phyloP scores from a whole-genome alignment of 2,888 invertebrate species.

The Drosophila acutilabella region DNA sequence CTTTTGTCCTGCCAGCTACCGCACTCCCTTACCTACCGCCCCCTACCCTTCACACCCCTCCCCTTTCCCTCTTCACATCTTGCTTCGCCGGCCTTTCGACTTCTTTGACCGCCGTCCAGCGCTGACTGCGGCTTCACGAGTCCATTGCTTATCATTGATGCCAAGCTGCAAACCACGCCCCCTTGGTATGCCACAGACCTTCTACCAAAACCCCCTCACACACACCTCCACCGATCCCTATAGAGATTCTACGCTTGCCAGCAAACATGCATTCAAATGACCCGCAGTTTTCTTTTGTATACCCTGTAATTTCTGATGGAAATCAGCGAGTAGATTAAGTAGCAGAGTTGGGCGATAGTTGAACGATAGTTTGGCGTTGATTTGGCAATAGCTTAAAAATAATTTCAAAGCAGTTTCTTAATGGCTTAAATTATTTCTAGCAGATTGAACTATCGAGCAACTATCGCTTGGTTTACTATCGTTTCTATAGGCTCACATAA shows the following conservation, averaged over 20 bases:
- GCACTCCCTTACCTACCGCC: background rate
- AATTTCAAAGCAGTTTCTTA: no score
- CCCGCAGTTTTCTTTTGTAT: constrained; percentile 41
- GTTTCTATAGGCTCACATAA: no score
- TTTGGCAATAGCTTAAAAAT: no score
- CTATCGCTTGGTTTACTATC: no score
- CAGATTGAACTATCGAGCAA: no score
- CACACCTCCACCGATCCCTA: background rate
- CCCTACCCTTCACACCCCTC: background rate
- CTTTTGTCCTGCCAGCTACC: background rate
- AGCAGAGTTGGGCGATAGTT: background rate
- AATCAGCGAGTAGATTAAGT: background rate
- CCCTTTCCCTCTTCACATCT: background rate
- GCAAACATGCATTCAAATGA: constrained; percentile 67
- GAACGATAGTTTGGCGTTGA: background rate
- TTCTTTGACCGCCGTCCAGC: constrained; percentile 54
- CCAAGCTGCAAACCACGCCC: constrained; percentile 19
- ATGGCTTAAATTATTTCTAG: no score
- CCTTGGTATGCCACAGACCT: background rate
- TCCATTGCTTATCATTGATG: constrained; percentile 61
- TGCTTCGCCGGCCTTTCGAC: constrained; percentile 38
- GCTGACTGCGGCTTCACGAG: constrained; percentile 34
- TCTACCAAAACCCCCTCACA: background rate
- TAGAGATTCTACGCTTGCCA: background rate
- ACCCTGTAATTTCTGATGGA: constrained; percentile 20